Evolutionary conservation across 2,797 vertebrate species (phyloP), one percentile per base, ranked within the genome.

Genomic region (Neostethus bicornis): DNA sequence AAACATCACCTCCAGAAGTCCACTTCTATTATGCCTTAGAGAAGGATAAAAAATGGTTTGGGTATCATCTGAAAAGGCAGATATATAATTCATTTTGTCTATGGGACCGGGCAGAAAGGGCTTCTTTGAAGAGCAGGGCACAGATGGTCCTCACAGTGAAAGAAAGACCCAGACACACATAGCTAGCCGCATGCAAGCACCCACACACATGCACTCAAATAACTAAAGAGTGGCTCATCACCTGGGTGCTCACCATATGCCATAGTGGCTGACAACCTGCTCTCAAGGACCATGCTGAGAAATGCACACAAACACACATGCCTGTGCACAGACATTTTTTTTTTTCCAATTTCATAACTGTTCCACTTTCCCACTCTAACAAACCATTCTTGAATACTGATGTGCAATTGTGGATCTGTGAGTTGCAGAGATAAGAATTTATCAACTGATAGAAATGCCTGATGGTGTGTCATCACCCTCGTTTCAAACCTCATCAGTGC

Each of bases 91-190:
- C 45, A 89, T 89, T 84, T n/a, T 85, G 82, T 90, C 79, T 75
- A 61, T 61, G 59, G 81, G 60, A 55, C 58, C 48, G 64, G 57
- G 70, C 53, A 65, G 74, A 67, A 79, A 78, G 67, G 73, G 72
- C 50, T 71, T 61, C 87, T 92, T 90, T 91, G 90, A 91, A 90
- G 88, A 87, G 67, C 45, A 7, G 70, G 72, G 77, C 88, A 88
- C 92, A 91, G 90, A 92, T 93, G 91, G 90, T 84, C 83, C 88
- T 88, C 87, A 81, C 83, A 90, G 85, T 84, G 77, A 83, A 78
- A 85, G 63, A 84, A 46, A 70, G 34, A 42, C 45, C 25, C 34
- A 17, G 23, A 5, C 34, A 55, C 52, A 45, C 37, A 21, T n/a
- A 42, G 38, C 32, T 50, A 61, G 3, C 47, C 41, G 20, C 23